Conservation (phyloP, 2,113 vertebrate species). For the Syrrhaptes paradoxus region DNA sequence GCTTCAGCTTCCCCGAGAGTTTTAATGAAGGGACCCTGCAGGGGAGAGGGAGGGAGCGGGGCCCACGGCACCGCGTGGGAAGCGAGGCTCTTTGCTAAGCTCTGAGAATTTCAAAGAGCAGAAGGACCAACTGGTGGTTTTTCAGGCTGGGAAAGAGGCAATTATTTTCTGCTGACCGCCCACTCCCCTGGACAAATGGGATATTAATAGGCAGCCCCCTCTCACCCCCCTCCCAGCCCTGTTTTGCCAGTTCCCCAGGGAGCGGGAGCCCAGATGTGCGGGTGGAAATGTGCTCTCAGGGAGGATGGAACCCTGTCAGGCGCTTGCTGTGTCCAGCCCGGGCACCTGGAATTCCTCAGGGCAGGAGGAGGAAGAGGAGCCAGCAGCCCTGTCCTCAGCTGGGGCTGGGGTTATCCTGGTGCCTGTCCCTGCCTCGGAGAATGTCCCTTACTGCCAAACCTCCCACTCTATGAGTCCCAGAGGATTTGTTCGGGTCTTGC, state of each 20-base stretch:
- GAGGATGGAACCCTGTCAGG: neutral
- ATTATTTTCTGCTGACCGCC: slow-evolving; percentile 10
- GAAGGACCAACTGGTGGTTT: neutral
- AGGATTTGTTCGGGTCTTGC: neutral
- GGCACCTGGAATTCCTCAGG: neutral
- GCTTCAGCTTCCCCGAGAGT: neutral
- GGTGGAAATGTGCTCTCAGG: neutral
- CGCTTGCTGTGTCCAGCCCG: neutral
- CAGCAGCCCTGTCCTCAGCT: too few species aligned
- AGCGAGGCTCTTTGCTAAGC: neutral
- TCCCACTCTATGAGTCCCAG: rapidly evolving
- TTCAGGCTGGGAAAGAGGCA: neutral
- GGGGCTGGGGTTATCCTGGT: too few species aligned
- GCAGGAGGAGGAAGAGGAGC: neutral
- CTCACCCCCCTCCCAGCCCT: neutral
- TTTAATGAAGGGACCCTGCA: neutral
- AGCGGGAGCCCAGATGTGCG: neutral
- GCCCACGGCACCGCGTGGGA: neutral
- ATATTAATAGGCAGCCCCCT: neutral
- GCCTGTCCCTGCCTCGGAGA: neutral
- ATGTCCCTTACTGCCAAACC: neutral
- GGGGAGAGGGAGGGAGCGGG: neutral
- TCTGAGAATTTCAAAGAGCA: neutral
- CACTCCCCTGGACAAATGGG: neutral
- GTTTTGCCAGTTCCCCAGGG: neutral